Conservation (phyloP, 2,888 invertebrate genomes). For the Gasteruption jaculator region DNA sequence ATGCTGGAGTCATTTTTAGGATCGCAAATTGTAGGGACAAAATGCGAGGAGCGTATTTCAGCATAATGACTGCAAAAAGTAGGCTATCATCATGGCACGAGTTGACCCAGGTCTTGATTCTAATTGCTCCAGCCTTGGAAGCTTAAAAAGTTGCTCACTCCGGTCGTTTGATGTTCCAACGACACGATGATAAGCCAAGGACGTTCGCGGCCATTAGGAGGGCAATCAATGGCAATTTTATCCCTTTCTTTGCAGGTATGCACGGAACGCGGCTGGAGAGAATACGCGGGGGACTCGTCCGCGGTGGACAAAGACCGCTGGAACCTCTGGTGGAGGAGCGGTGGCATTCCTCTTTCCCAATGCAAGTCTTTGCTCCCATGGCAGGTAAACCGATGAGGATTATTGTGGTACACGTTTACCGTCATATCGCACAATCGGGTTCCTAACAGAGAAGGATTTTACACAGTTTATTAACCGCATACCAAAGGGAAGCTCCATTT, state of each 20-base stretch:
- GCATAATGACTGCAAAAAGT: too few species aligned
- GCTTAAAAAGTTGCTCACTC: too few species aligned
- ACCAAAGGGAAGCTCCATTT: constrained; percentile 79
- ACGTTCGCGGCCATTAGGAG: constrained; percentile 24
- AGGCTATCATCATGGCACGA: too few species aligned
- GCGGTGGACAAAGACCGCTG: constrained; percentile 60
- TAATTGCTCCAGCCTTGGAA: too few species aligned
- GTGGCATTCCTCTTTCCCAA: constrained; percentile 67
- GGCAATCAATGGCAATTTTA: constrained; percentile 15
- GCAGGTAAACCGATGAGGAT: constrained; percentile 58
- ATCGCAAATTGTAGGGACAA: too few species aligned
- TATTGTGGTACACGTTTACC: too few species aligned
- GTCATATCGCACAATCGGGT: too few species aligned
- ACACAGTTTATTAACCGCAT: constrained; percentile 78
- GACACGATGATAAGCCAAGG: constrained; percentile 44
- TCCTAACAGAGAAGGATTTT: too few species aligned
- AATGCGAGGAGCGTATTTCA: too few species aligned
- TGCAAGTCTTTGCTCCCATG: constrained; percentile 66
- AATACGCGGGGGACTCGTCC: constrained; percentile 61
- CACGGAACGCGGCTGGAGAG: constrained; percentile 75
- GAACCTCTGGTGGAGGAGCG: constrained; percentile 83
- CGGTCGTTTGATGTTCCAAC: constrained; percentile 38
- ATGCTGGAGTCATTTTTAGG: too few species aligned
- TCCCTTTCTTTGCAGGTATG: constrained; percentile 61
- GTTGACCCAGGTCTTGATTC: too few species aligned